Evolutionary conservation across 2,797 vertebrate genomes (phyloP).

Genomic region (Brachyrhaphis roseni): DNA sequence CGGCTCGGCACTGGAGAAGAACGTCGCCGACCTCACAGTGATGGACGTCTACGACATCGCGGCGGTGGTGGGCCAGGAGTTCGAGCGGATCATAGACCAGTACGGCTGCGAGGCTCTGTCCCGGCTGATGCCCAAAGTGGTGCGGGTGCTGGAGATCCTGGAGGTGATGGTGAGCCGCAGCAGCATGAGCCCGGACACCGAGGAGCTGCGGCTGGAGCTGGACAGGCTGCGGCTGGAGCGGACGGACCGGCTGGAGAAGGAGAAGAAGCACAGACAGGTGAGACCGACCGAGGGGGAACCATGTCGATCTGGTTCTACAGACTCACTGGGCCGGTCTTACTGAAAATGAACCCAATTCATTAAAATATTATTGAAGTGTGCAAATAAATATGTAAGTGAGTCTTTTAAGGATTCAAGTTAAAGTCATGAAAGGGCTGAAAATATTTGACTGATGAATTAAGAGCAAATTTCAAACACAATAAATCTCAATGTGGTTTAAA

Average conservation of each 20-base stretch:
- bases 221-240: slow-evolving; percentile 93
- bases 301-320: not conserved
- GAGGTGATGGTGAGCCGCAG: slow-evolving; percentile 95
- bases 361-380: not conserved
- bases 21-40: slow-evolving; percentile 94
- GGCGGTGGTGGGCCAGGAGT: slow-evolving; percentile 96
- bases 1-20: slow-evolving; percentile 91
- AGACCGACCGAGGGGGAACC: not conserved
- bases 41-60: slow-evolving; percentile 99
- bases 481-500: not conserved
- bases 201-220: slow-evolving; percentile 95
- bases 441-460: not conserved
- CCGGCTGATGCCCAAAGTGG: slow-evolving; percentile 96
- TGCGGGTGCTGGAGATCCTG: slow-evolving; percentile 95
- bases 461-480: not conserved
- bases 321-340: not conserved
- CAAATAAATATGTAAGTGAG: not conserved
- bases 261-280: slow-evolving; percentile 92
- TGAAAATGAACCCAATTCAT: not conserved
- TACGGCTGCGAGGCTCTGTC: slow-evolving; percentile 95
- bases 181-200: slow-evolving; percentile 91
- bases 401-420: not conserved
- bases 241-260: slow-evolving; percentile 92
- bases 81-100: slow-evolving; percentile 95
- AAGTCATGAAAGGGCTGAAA: not conserved